A percentile compares a stretch with the other conserved stretches of the same genome.
Evolutionary conservation across 2,113 vertebrate species (phyloP).

Genomic region (Oostethus manadensis): DNA sequence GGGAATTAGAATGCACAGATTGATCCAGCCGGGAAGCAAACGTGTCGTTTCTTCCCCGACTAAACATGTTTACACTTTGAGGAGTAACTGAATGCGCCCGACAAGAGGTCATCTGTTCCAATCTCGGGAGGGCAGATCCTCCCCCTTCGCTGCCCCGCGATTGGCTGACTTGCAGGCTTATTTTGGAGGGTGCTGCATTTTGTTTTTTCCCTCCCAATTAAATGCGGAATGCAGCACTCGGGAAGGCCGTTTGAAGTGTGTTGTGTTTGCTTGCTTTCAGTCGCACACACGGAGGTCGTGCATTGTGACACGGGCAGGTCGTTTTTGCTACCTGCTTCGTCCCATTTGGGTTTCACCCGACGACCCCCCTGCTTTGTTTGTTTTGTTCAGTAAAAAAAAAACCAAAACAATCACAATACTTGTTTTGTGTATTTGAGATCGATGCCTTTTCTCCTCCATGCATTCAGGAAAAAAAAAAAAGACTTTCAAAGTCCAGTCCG

Average conservation of each 20-base stretch:
- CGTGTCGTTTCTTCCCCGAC: not conserved
- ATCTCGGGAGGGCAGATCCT: conserved; percentile 49
- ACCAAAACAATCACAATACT: conserved; percentile 39
- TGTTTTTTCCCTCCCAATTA: conserved; percentile 63
- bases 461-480: too few species aligned
- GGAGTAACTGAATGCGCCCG: conserved; percentile 30
- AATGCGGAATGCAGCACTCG: conserved; percentile 66
- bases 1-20: not conserved
- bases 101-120: conserved; percentile 67
- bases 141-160: conserved; percentile 36
- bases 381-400: conserved; percentile 8
- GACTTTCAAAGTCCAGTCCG: too few species aligned
- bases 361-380: conserved; percentile 19
- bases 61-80: conserved; percentile 45
- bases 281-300: conserved; percentile 51
- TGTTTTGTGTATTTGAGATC: too few species aligned
- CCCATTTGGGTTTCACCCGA: conserved; percentile 16
- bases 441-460: conserved; percentile 16
- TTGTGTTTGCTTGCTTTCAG: conserved; percentile 53
- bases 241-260: conserved; percentile 63
- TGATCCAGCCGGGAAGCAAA: not conserved
- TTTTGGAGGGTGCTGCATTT: conserved; percentile 56
- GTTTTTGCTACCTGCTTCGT: conserved; percentile 21
- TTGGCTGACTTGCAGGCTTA: conserved; percentile 62
- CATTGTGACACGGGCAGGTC: conserved; percentile 4